These are phyloP conservation scores for Poecile atricapillus DNA, from an alignment of 2,113 vertebrate genomes.

Conservation along the genomic window DNA sequence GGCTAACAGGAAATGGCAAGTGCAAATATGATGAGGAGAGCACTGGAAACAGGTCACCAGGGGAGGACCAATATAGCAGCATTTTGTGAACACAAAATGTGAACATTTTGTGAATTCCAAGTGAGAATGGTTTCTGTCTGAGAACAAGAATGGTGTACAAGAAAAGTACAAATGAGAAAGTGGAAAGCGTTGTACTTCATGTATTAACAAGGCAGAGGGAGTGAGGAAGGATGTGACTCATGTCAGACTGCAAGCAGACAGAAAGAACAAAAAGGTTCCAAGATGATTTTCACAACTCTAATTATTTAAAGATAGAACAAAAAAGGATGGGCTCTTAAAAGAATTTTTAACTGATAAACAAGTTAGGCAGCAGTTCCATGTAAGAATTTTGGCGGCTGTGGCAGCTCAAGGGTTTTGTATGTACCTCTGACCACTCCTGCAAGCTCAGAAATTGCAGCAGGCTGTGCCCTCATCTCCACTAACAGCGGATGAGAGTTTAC, in stretches of 20 bases:
- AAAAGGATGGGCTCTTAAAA: background rate
- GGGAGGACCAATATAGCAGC: background rate
- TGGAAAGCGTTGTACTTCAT: background rate
- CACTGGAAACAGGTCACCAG: background rate
- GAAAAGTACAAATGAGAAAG: background rate
- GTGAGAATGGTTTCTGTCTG: background rate
- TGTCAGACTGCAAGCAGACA: background rate
- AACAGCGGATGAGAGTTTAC: background rate
- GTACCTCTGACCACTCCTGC: background rate
- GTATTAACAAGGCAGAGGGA: background rate
- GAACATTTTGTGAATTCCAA: no score
- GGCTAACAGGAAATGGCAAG: background rate
- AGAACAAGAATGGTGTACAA: background rate
- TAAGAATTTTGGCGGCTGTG: background rate
- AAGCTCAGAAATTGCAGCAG: background rate
- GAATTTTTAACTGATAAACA: background rate
- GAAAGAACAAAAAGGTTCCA: background rate
- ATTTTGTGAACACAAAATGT: background rate
- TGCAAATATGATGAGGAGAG: background rate
- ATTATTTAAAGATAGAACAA: background rate
- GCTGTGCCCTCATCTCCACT: background rate
- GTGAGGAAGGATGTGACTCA: background rate
- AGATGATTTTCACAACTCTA: background rate
- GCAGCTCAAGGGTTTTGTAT: background rate
- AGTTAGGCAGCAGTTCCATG: background rate